Evolutionary conservation across 2,888 invertebrate species (phyloP), one percentile per base, ranked within the genome.

Genomic region (Pterobdella sp.): DNA sequence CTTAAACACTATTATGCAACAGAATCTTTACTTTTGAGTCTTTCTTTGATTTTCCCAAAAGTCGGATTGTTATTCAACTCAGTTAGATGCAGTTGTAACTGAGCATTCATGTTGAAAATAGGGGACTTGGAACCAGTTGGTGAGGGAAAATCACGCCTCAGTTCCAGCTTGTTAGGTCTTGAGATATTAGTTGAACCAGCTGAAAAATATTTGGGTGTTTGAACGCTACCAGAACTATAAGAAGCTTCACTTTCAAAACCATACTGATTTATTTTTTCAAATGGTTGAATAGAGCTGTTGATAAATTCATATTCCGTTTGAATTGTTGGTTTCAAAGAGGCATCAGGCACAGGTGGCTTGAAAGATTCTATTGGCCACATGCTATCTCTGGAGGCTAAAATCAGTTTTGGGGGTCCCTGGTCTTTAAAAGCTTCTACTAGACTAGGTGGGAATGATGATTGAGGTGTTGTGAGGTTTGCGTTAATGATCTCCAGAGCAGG

Each of bases 341-440:
- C 60, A 22, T 56, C 60, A 56, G 60, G 60, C 7, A 56, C 60
- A 26, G 60, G 60, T n/a, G 60, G 42, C 18, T 42, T 42, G 18
- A 18, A 42, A 14, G 18, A 42, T 7, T 42, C 18, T 14, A 18
- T 18, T 42, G 42, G 60, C 60, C 18, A 26, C 3, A 56, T 14
- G n/a, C 60, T 56, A 26, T 56, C 3, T 26, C 60, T 56, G 3
- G 60, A 18, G 4, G 10, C n/a, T 7, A 3, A 3, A 4, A 18
- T 22, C 4, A 56, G 7, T 3, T 4, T 4, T 3, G 26, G 3
- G 60, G 3, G 60, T 56, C n/a, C 26, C 3, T 22, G 60, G 4
- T 56, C 3, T 4, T 56, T 26, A 26, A 56, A 56, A 26, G 60
- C 10, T 3, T 3, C 26, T 7, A 3, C 7, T 4, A 3, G n/a